phyloP scores from a whole-genome alignment of 2,797 vertebrate species.

The Hephaestus fuliginosus region DNA sequence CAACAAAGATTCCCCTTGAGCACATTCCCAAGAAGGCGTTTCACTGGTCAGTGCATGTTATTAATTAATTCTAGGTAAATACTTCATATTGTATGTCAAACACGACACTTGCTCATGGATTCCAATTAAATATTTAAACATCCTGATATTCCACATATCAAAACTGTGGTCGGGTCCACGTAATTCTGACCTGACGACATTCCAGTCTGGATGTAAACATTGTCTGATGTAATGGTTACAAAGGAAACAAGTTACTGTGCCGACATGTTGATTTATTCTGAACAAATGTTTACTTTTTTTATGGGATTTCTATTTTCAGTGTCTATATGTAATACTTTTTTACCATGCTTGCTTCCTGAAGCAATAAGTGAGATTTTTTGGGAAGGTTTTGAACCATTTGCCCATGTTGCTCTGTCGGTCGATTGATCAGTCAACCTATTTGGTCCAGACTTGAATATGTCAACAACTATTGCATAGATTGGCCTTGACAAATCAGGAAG shows the following conservation, averaged over 20 bases:
- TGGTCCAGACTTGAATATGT: neutral
- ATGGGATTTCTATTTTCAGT: neutral
- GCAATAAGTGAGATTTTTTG: too few species aligned
- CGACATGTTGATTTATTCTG: neutral
- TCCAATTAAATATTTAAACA: neutral
- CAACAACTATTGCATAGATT: neutral
- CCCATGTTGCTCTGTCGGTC: too few species aligned
- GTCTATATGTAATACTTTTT: neutral
- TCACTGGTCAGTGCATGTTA: constrained; percentile 16
- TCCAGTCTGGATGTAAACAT: constrained; percentile 3
- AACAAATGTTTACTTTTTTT: neutral
- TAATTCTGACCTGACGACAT: neutral
- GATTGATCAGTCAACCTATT: neutral
- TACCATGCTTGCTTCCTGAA: neutral
- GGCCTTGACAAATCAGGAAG: neutral
- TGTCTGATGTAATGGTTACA: constrained; percentile 2
- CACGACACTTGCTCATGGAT: neutral
- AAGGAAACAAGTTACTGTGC: neutral
- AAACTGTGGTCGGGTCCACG: neutral
- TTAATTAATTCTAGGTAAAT: constrained; percentile 33
- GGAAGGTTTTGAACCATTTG: too few species aligned
- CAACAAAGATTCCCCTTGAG: constrained; percentile 47
- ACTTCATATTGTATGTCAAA: constrained; percentile 32
- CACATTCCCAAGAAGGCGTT: constrained; percentile 26
- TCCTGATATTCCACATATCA: neutral